These are phyloP conservation scores for Drosophila neotestacea DNA, from an alignment of 2,888 invertebrate genomes.

Conservation along the genomic window DNA sequence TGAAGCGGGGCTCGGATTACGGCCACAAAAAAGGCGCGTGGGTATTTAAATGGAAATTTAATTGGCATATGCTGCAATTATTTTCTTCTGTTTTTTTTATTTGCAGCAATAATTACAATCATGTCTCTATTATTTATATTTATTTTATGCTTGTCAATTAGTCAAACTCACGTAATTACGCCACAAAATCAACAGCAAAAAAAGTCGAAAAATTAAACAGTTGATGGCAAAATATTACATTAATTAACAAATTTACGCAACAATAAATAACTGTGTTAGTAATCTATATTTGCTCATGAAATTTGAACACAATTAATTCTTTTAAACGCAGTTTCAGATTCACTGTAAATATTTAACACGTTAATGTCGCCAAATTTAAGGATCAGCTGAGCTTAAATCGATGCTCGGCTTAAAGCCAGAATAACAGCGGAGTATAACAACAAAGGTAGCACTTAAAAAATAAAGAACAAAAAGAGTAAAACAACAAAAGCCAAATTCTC, in stretches of 20 bases:
- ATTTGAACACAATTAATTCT: background rate
- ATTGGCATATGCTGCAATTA: constrained; percentile 69
- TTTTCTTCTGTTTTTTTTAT: constrained; percentile 28
- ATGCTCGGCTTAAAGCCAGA: constrained; percentile 8
- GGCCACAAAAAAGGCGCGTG: constrained; percentile 33
- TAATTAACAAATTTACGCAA: constrained; percentile 10
- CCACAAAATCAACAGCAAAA: constrained; percentile 16
- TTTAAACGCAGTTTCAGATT: background rate
- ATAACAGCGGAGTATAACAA: background rate
- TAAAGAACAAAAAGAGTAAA: constrained; percentile 5
- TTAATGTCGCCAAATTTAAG: background rate
- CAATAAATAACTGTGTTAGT: background rate
- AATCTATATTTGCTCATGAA: background rate
- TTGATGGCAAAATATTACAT: background rate
- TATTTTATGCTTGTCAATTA: constrained; percentile 66
- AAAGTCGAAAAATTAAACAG: constrained; percentile 6
- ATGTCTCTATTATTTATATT: constrained; percentile 62
- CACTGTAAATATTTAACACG: background rate
- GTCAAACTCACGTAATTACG: constrained; percentile 57
- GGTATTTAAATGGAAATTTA: constrained; percentile 69
- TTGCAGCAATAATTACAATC: constrained; percentile 66
- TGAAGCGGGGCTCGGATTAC: constrained; percentile 33
- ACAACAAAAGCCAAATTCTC: constrained; percentile 9
- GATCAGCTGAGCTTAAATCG: constrained; percentile 3
- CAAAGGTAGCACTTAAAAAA: background rate